A percentile compares a stretch with the other conserved stretches of the same genome.
phyloP scores from a whole-genome alignment of 2,888 invertebrate genomes.

The Amiota minor region DNA sequence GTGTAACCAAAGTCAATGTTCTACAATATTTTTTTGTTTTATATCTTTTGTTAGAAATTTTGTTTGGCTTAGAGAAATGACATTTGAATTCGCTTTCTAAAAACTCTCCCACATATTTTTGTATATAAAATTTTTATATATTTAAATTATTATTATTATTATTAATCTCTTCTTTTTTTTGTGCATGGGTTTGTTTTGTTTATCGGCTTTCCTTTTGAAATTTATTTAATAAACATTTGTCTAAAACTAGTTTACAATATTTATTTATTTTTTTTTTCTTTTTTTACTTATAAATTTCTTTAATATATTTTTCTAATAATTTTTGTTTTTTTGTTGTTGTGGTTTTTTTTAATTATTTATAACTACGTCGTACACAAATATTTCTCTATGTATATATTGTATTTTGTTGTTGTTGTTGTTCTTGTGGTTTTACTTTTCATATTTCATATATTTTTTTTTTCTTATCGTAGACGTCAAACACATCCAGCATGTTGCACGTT shows the following conservation, averaged over 20 bases:
- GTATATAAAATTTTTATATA: no score
- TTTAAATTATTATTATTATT: no score
- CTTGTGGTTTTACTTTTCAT: conserved; percentile 40
- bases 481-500: conserved; percentile 52
- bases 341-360: conserved; percentile 37
- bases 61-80: no score
- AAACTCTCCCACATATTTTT: no score
- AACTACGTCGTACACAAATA: not conserved
- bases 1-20: no score
- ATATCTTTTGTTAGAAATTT: no score
- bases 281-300: conserved; percentile 34
- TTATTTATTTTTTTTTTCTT: no score
- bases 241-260: conserved; percentile 20
- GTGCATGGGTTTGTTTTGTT: not conserved
- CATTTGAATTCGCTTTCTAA: no score
- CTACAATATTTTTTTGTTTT: no score
- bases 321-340: conserved; percentile 1
- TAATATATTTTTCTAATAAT: conserved; percentile 30
- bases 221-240: conserved; percentile 7
- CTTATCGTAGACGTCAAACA: conserved; percentile 46
- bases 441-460: conserved; percentile 49
- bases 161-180: no score
- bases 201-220: conserved; percentile 19
- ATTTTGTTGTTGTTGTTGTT: conserved; percentile 27
- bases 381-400: conserved; percentile 25